phyloP scores from a whole-genome alignment of 2,797 vertebrate genomes.

The Neosilurus hyrtlii region DNA sequence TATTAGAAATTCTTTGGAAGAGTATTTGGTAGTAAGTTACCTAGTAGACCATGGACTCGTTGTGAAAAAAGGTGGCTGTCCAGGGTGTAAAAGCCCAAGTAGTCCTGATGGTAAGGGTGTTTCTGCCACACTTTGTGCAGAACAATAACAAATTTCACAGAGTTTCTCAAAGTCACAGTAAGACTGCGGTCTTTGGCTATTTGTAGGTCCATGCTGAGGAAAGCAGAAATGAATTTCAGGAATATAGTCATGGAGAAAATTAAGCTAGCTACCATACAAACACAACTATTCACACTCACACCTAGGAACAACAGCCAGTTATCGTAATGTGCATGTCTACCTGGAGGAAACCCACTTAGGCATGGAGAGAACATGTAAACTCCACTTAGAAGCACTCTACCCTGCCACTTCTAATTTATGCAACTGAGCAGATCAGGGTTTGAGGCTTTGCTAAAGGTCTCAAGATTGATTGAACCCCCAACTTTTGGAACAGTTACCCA shows the following conservation, averaged over 20 bases:
- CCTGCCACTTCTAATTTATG: too few relatives aligned
- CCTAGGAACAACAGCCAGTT: too few relatives aligned
- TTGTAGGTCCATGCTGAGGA: conserved; percentile 75
- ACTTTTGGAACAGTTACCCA: too few relatives aligned
- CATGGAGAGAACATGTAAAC: too few relatives aligned
- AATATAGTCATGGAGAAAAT: not conserved
- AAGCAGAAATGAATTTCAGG: conserved; percentile 20
- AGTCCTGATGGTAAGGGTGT: conserved; percentile 77
- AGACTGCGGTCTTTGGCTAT: conserved; percentile 78
- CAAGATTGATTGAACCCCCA: too few relatives aligned
- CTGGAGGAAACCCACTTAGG: too few relatives aligned
- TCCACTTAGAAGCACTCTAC: too few relatives aligned
- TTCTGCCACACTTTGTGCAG: conserved; percentile 84
- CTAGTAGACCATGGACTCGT: conserved; percentile 86
- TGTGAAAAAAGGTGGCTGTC: conserved; percentile 79
- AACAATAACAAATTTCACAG: conserved; percentile 80
- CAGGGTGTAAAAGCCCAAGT: conserved; percentile 86
- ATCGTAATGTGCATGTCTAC: too few relatives aligned
- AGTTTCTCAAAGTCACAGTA: conserved; percentile 75
- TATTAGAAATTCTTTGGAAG: not conserved
- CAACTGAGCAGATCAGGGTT: too few relatives aligned
- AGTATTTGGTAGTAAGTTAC: conserved; percentile 65
- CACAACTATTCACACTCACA: too few relatives aligned
- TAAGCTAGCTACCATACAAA: too few relatives aligned
- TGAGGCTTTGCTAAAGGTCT: too few relatives aligned